These are phyloP conservation scores for Villa cingulata DNA, from an alignment of 2,888 invertebrate genomes.

Conservation along the genomic window DNA sequence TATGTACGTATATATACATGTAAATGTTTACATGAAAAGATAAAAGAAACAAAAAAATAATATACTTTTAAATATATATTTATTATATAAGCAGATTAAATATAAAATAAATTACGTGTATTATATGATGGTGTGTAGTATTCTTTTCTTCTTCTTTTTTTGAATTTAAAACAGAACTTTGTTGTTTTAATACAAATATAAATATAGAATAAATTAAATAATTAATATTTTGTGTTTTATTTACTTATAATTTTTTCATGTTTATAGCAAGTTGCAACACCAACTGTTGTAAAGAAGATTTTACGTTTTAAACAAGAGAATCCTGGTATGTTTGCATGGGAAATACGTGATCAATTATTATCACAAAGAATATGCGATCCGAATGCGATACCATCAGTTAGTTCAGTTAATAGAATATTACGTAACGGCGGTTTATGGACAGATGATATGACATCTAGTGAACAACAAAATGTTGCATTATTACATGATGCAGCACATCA, in stretches of 20 bases:
- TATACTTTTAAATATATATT: too few relatives aligned
- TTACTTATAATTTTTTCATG: conserved; percentile 6
- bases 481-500: conserved; percentile 18
- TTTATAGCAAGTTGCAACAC: conserved; percentile 86
- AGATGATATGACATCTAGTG: conserved; percentile 41
- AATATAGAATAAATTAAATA: background rate
- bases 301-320: conserved; percentile 87
- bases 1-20: background rate
- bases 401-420: conserved; percentile 85
- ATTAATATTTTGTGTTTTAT: conserved; percentile 5
- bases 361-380: conserved; percentile 84
- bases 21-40: too few relatives aligned
- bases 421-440: conserved; percentile 77
- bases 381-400: conserved; percentile 82
- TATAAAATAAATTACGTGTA: too few relatives aligned
- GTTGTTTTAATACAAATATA: too few relatives aligned
- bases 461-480: conserved; percentile 30
- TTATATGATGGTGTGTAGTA: background rate
- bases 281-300: conserved; percentile 89
- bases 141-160: background rate
- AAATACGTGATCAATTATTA: conserved; percentile 80
- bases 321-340: conserved; percentile 95
- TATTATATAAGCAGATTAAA: too few relatives aligned
- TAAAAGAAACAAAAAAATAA: too few relatives aligned
- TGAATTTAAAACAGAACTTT: too few relatives aligned